Evolutionary conservation across 2,797 vertebrate species (phyloP), one percentile per base, ranked within the genome.

Genomic region (Falco biarmicus): DNA sequence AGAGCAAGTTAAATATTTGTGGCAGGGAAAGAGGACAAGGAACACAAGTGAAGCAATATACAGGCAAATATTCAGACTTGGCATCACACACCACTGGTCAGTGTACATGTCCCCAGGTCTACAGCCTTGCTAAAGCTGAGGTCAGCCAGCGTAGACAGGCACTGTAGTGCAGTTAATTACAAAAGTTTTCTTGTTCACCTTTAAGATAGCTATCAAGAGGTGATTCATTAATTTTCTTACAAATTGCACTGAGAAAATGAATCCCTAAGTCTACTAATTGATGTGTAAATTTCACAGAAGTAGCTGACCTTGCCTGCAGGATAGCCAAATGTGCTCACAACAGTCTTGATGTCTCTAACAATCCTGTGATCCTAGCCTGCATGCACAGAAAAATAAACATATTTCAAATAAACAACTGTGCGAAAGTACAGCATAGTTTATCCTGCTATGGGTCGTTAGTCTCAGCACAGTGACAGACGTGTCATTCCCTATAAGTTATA

Each of bases 271-370:
- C 45, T 65, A 25, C 20, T 84, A 29, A 86, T 86, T 94, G 59
- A 29, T 41, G 71, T 59, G 39, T 31, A 85, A 91, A 81, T 79
- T 69, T 75, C 37, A 65, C 41, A 61, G 70, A 73, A 92, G 29
- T 32, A 93, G 34, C 56, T 84, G 77, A 66, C 80, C 94, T 97
- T 93, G 91, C 87, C 87, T 91, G 66, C 17, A 88, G 94, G 64
- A 64, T 15, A 80, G 54, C 50, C 64, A 47, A 84, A 69, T 2
- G 4, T 9, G 7, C 25, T 81, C 50, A 53, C 25, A 68, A 73
- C 24, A 32, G 63, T 26, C 69, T 34, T 71, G 69, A 32, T 39
- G 25, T 88, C 81, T 95, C 39, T 45, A 92, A 77, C 47, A 53
- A 86, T 48, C 31, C 50, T 48, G 60, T 51, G 54, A 73, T 86